Percentiles rank a stretch among this genome's conserved stretches.
Evolutionary conservation across 2,797 vertebrate genomes (phyloP).

Genomic region (Chaunax sp.): DNA sequence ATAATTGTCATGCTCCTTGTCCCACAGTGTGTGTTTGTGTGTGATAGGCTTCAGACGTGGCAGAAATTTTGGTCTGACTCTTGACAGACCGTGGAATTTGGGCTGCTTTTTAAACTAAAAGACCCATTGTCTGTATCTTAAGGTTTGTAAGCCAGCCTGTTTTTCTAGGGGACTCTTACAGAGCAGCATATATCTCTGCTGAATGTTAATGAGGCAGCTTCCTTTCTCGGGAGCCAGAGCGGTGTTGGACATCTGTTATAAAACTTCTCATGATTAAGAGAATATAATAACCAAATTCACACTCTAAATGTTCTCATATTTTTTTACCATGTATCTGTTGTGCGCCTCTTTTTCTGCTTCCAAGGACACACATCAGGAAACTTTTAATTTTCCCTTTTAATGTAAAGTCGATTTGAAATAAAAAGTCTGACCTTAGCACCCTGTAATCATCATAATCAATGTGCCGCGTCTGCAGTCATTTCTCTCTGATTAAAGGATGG

Average conservation of each 20-base stretch:
- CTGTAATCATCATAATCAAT: conserved; percentile 32
- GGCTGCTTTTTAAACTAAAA: background rate
- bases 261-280: background rate
- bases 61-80: too few relatives aligned
- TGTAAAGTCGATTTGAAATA: conserved; percentile 7
- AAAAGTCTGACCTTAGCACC: background rate
- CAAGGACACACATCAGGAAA: too few relatives aligned
- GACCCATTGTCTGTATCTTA: background rate
- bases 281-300: background rate
- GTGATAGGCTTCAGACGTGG: background rate
- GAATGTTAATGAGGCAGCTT: background rate
- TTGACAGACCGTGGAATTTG: background rate
- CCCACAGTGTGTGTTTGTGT: too few relatives aligned
- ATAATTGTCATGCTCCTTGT: background rate
- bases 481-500: conserved; percentile 30
- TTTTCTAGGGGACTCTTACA: background rate
- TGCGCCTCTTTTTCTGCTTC: background rate
- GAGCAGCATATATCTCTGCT: background rate
- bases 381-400: conserved; percentile 4
- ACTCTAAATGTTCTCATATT: background rate
- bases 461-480: conserved; percentile 8
- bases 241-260: background rate
- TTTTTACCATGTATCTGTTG: background rate
- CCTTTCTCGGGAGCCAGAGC: background rate
- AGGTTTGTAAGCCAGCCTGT: too few relatives aligned